Percentiles rank a stretch among this genome's conserved stretches.
phyloP scores from a whole-genome alignment of 2,113 vertebrate genomes.

The Erythrocercus mccallii region DNA sequence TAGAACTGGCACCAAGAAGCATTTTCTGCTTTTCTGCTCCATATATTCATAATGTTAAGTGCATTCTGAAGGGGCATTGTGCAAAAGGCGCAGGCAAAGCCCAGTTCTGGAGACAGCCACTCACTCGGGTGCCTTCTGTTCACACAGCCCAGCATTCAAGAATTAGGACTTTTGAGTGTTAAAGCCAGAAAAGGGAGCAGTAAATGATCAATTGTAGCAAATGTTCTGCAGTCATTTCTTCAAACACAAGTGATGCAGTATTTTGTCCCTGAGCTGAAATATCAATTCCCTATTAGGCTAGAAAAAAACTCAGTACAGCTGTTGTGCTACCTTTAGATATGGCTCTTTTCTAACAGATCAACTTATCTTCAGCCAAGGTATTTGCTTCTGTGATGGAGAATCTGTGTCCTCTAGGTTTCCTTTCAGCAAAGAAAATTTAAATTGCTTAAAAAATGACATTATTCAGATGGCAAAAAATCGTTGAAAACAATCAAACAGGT shows the following conservation, averaged over 20 bases:
- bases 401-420: neutral
- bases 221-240: conserved; percentile 37
- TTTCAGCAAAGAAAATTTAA: neutral
- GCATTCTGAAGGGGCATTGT: neutral
- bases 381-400: neutral
- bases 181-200: neutral
- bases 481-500: neutral
- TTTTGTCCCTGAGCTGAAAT: conserved; percentile 33
- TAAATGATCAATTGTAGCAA: conserved; percentile 38
- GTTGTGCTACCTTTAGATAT: conserved; percentile 22
- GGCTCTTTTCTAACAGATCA: neutral
- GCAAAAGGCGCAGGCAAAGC: neutral
- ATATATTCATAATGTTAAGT: neutral
- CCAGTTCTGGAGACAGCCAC: neutral
- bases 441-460: neutral
- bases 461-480: neutral
- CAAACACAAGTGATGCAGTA: conserved; percentile 30
- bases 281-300: conserved; percentile 19
- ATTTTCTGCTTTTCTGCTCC: neutral
- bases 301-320: conserved; percentile 14
- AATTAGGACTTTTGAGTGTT: neutral
- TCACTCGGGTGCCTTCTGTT: neutral
- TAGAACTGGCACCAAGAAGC: neutral
- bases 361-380: conserved; percentile 7
- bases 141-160: neutral